A percentile compares a stretch with the other conserved stretches of the same genome.
phyloP scores from a whole-genome alignment of 2,888 invertebrate species.

The Xestoiulus laeticollis region DNA sequence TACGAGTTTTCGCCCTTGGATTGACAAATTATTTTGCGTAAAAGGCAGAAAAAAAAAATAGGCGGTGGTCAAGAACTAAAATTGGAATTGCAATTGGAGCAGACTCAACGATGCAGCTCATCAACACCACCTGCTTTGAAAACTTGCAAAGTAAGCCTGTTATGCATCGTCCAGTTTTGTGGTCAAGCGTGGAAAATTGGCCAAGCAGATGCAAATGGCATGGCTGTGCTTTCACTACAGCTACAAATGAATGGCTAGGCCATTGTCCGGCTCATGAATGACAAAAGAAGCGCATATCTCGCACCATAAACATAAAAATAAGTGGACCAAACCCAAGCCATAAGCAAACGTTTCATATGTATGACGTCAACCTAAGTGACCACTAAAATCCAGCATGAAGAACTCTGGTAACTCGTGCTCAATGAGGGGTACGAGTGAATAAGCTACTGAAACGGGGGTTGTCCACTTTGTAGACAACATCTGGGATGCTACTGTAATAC shows the following conservation, averaged over 20 bases:
- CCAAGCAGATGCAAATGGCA: neutral
- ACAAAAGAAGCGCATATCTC: neutral
- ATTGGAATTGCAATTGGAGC: neutral
- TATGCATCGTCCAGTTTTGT: neutral
- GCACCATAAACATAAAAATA: neutral
- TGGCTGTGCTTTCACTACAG: neutral
- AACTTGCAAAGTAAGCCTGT: neutral
- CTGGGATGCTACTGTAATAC: no score
- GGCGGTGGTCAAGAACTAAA: neutral
- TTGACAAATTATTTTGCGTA: conserved; percentile 9
- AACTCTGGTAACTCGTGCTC: neutral
- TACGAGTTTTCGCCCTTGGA: neutral
- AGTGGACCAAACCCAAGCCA: neutral
- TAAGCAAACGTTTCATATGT: neutral
- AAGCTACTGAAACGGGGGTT: neutral
- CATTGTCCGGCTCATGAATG: conserved; percentile 37
- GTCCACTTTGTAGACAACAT: conserved; percentile 1
- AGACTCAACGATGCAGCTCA: neutral
- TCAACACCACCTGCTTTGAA: conserved; percentile 13
- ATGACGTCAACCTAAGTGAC: neutral
- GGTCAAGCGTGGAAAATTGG: conserved; percentile 6
- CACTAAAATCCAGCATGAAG: neutral
- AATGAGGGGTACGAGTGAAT: neutral
- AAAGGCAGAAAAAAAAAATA: neutral
- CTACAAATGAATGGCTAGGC: neutral